These are phyloP conservation scores for Brachionus calyciflorus DNA, from an alignment of 1,140 invertebrate genomes.

Conservation along the genomic window DNA sequence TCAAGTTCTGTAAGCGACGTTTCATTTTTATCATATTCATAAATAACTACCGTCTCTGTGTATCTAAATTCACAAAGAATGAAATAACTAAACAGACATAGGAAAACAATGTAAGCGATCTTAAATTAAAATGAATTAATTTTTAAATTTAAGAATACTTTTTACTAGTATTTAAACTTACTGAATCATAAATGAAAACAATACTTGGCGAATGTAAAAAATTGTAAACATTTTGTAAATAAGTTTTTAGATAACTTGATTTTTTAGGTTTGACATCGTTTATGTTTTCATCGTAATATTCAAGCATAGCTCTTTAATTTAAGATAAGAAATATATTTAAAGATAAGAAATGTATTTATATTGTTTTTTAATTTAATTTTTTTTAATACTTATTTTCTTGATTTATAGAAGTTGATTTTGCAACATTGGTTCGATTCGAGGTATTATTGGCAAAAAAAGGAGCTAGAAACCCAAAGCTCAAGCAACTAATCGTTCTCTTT, in stretches of 20 bases:
- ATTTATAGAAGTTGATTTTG: too few species aligned
- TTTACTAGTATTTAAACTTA: background rate
- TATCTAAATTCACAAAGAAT: background rate
- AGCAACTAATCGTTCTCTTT: too few species aligned
- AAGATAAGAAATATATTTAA: too few species aligned
- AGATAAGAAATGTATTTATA: too few species aligned
- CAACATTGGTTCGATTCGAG: too few species aligned
- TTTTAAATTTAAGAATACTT: background rate
- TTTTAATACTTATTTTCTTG: too few species aligned
- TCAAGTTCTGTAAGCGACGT: background rate
- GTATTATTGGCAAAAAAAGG: too few species aligned
- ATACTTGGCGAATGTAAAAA: background rate
- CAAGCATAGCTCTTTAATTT: background rate
- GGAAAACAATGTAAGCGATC: background rate
- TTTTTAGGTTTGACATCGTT: background rate
- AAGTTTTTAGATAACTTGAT: background rate
- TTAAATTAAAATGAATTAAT: background rate
- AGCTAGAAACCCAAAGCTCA: too few species aligned
- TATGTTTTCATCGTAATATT: background rate
- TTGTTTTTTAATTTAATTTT: too few species aligned
- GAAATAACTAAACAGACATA: background rate
- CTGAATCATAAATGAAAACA: conserved; percentile 10
- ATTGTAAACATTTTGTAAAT: background rate
- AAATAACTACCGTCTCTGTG: background rate
- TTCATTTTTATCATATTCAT: background rate